A percentile compares a stretch with the other conserved stretches of the same genome.
Conservation (phyloP, 2,888 invertebrate genomes). For the Polymixis flavicincta region DNA sequence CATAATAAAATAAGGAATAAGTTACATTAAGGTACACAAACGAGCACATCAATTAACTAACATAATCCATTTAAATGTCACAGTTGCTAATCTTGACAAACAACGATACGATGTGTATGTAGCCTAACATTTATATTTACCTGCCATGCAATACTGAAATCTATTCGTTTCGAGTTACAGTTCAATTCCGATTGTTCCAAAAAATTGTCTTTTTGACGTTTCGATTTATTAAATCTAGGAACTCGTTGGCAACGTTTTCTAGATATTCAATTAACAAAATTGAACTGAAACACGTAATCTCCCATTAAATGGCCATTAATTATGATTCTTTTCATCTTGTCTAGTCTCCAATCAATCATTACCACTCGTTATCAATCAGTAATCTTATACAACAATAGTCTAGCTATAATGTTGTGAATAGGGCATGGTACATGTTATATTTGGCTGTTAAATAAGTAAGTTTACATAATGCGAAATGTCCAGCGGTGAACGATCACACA, state of each 20-base stretch:
- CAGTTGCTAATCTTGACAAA: constrained; percentile 1
- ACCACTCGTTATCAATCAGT: neutral
- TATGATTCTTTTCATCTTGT: constrained; percentile 1
- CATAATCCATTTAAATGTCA: constrained; percentile 8
- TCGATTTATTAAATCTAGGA: neutral
- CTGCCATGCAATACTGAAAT: constrained; percentile 20
- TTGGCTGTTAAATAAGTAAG: constrained; percentile 7
- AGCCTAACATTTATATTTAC: constrained; percentile 9
- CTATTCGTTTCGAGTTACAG: neutral
- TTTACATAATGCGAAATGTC: constrained; percentile 9
- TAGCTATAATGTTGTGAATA: constrained; percentile 18
- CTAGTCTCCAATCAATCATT: constrained; percentile 5
- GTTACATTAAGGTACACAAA: constrained; percentile 50
- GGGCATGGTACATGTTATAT: constrained; percentile 7
- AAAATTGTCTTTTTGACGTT: neutral
- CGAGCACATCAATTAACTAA: constrained; percentile 22
- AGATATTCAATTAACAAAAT: neutral
- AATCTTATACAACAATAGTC: constrained; percentile 15
- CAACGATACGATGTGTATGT: constrained; percentile 10
- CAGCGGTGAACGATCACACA: neutral
- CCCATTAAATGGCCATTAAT: neutral
- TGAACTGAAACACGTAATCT: constrained; percentile 16
- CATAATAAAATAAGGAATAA: constrained; percentile 50
- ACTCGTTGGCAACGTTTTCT: neutral
- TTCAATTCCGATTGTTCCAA: neutral